Base-by-base conservation (phyloP, 2,888 invertebrate species). In the Copidosoma aretas region DNA sequence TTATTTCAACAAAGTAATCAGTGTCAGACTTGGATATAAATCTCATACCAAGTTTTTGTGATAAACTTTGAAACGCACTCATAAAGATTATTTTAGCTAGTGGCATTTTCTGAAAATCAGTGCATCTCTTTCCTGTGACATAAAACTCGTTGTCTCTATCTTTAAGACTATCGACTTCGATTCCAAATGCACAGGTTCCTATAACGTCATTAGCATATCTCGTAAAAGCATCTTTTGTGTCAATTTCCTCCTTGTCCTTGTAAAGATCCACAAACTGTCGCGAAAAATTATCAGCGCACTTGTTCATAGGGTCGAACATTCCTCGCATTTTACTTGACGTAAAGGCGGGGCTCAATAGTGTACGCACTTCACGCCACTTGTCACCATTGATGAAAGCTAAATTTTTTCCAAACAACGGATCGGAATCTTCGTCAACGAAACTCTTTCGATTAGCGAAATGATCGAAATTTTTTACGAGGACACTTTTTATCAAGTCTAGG, bases 301-400 rank as follows among this genome's bases (percentile, higher is more conserved):
- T 80, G 0, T 74, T 72, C 71, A 88, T 86, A 60, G 86, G 80
- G 0, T 84, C 83, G 75, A 87, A 81, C 86, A 88, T 87, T 10
- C 79, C 77, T 52, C 85, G 84, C 86, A 88, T 87, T 77, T 88
- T 88, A 63, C 86, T 86, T 8, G 85, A 81, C 0, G 88, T 88
- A 78, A 88, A 88, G 0, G 87, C 85, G 1, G 88, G 88, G 59
- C 86, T 87, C 15, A 88, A 74, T 0, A 86, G 84, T 0, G 81
- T 79, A n/a, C 88, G 77, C 84, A 87, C 85, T 15, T 85, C 82
- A 0, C 85, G 84, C 87, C 87, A 87, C 77, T 75, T 83, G 1
- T 86, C 82, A 43, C 85, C 87, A 17, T 71, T 73, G 0, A 77
- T 54, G 0, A 73, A 71, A 43, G 76, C 75, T 0, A 78, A 59